Evolutionary conservation across 2,113 vertebrate genomes (phyloP).

Genomic region (Ochotona princeps): DNA sequence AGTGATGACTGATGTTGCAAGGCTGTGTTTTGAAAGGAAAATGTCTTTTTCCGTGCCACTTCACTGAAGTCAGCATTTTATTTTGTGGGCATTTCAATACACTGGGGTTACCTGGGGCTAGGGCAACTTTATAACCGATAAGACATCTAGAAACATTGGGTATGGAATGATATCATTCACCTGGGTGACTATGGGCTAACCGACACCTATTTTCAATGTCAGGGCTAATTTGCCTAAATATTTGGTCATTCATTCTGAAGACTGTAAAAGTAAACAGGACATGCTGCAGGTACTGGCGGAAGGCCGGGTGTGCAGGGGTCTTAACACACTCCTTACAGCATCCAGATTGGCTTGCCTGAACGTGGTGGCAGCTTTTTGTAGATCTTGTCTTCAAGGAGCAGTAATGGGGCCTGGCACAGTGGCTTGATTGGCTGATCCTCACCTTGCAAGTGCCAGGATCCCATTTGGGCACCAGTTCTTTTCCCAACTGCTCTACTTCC

Average conservation of each 20-base stretch:
- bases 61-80: slow-evolving; percentile 26
- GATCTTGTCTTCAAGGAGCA: not conserved
- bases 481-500: too few species aligned
- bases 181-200: slow-evolving; percentile 18
- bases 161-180: not conserved
- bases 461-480: too few species aligned
- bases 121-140: not conserved
- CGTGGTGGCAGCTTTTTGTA: not conserved
- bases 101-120: not conserved
- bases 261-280: not conserved
- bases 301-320: not conserved
- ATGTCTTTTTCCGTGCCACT: slow-evolving; percentile 7
- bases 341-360: not conserved
- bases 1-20: slow-evolving; percentile 21
- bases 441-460: too few species aligned
- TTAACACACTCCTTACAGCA: not conserved
- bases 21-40: slow-evolving; percentile 18
- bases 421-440: too few species aligned
- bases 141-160: not conserved
- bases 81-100: not conserved
- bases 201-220: not conserved
- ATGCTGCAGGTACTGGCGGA: not conserved
- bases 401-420: too few species aligned
- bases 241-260: not conserved
- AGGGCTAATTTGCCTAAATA: not conserved